These are phyloP conservation scores for Melinopterus prodromus DNA, from an alignment of 2,888 invertebrate genomes.

Conservation along the genomic window DNA sequence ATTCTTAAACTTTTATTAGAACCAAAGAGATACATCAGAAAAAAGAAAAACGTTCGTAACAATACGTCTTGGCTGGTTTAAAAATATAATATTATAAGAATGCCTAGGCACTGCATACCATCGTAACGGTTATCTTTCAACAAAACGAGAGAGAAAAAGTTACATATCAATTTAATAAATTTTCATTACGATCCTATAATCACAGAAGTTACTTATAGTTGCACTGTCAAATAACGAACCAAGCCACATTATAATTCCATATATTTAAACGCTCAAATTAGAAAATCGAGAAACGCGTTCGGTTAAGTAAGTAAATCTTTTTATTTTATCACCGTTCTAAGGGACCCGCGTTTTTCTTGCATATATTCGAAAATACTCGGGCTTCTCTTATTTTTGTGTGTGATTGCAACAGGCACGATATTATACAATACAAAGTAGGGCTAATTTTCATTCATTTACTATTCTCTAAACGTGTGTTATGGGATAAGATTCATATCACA, in stretches of 20 bases:
- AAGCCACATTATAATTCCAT: conserved; percentile 46
- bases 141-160: conserved; percentile 45
- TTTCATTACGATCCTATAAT: conserved; percentile 57
- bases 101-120: conserved; percentile 59
- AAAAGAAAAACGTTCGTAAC: conserved; percentile 49
- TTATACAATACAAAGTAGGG: conserved; percentile 7
- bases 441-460: conserved; percentile 29
- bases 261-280: conserved; percentile 54
- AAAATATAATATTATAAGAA: conserved; percentile 55
- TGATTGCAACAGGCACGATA: conserved; percentile 31
- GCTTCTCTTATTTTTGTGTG: conserved; percentile 30
- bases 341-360: neutral
- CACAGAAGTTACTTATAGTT: conserved; percentile 54
- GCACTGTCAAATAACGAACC: conserved; percentile 46
- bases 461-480: conserved; percentile 13
- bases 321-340: conserved; percentile 10
- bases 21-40: conserved; percentile 53
- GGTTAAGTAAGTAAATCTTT: conserved; percentile 57
- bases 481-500: conserved; percentile 52
- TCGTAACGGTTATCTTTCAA: conserved; percentile 48
- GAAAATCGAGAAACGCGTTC: conserved; percentile 47
- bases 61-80: conserved; percentile 57
- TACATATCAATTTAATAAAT: conserved; percentile 51
- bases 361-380: too few species aligned
- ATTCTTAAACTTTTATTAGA: conserved; percentile 52